phyloP scores from a whole-genome alignment of 2,797 vertebrate species.

The Oophaga sylvatica region DNA sequence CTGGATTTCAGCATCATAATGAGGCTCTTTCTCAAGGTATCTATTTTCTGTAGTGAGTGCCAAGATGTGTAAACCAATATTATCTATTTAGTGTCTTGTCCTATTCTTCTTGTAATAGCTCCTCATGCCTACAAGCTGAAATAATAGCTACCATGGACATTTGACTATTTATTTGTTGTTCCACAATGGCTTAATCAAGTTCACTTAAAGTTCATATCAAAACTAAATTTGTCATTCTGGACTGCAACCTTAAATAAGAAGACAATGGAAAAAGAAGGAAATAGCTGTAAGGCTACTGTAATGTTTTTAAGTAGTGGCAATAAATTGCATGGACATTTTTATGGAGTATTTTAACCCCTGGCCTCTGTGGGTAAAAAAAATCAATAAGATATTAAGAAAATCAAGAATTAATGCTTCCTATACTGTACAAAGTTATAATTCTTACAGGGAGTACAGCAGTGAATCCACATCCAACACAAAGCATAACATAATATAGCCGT shows the following conservation, averaged over 20 bases:
- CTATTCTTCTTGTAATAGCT: constrained; percentile 26
- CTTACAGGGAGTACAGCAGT: constrained; percentile 56
- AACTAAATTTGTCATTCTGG: constrained; percentile 64
- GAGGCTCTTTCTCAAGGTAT: constrained; percentile 59
- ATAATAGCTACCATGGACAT: constrained; percentile 60
- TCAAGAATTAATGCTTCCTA: constrained; percentile 68
- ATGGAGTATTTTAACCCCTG: constrained; percentile 69
- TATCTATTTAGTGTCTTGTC: constrained; percentile 60
- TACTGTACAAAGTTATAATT: constrained; percentile 63
- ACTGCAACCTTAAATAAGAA: constrained; percentile 61
- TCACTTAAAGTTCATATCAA: constrained; percentile 67
- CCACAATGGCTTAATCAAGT: constrained; percentile 62
- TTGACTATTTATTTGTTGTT: constrained; percentile 62
- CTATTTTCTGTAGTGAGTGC: constrained; percentile 59
- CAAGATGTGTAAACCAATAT: constrained; percentile 61
- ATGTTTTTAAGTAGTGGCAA: constrained; percentile 65
- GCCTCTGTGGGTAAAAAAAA: constrained; percentile 65
- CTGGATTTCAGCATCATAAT: constrained; percentile 57
- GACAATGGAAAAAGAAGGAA: constrained; percentile 60
- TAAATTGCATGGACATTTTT: constrained; percentile 66
- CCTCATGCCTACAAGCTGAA: constrained; percentile 59
- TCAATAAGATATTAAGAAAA: constrained; percentile 72
- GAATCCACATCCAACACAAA: constrained; percentile 61
- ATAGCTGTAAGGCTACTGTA: constrained; percentile 58
- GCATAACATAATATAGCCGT: constrained; percentile 56